Base-by-base conservation (phyloP, 2,113 vertebrate species). In the Lathamus discolor region DNA sequence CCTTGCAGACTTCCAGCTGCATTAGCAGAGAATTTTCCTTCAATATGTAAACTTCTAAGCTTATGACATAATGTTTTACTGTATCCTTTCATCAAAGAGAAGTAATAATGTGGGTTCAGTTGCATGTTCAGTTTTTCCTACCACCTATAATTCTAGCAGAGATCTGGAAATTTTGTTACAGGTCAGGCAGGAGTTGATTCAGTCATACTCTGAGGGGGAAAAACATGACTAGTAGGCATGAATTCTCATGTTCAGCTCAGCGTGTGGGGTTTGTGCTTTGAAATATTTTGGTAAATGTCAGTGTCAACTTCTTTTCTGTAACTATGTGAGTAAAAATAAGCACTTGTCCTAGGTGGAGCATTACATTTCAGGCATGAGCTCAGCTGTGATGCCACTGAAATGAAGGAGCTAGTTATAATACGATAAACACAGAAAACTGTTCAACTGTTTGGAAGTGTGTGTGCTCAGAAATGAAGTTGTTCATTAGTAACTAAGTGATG, bases 281-380 rank as follows among this genome's bases (percentile, higher is more conserved):
- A 93, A 92, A 88, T 94, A 94, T 92, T 95, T 96, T 90, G 84
- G 91, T 95, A 94, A 96, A 95, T 85, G 91, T 92, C 88, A 96
- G 52, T 5, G 48, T 88, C 69, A 43, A 88, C 51, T 84, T 93
- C 89, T 81, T 88, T 94, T 88, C 73, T 84, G 91, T 89, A 93
- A 93, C 93, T 90, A 68, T 79, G 74, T 43, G n/a, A 81, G 89
- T 91, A 92, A 97, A 95, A 97, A 95, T 92, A 96, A 93, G 86
- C 84, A 88, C 86, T 94, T 78, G 49, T 55, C 75, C 31, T 88
- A 88, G 88, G 83, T 93, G 74, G 86, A 95, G 86, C 70, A 27
- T 2, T 92, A 52, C 77, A 12, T 76, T 94, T 89, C 92, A 89
- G 93, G 28, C 62, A 33, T 37, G 44, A 82, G 66, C 88, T 96